A percentile compares a stretch with the other conserved stretches of the same genome.
Conservation (phyloP, 2,888 invertebrate species). For the Eristalinus sepulchralis region DNA sequence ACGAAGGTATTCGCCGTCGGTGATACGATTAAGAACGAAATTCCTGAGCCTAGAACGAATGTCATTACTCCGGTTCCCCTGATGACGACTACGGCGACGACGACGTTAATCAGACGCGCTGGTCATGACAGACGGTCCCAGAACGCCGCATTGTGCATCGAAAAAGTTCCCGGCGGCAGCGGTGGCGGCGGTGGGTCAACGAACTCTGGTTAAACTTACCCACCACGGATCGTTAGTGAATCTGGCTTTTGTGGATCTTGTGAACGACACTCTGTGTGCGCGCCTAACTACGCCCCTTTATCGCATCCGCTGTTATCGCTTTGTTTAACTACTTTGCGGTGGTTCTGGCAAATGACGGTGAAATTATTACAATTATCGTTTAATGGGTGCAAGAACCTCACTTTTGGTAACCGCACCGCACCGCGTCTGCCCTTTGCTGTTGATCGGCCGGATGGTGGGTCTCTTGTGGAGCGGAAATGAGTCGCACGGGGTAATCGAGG, state of each 20-base stretch:
- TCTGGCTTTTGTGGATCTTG: neutral
- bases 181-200: neutral
- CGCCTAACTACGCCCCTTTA: slow-evolving; percentile 8
- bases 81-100: neutral
- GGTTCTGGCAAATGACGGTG: slow-evolving; percentile 19
- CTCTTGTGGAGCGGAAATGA: slow-evolving; percentile 30
- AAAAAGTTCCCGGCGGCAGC: neutral
- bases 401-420: neutral
- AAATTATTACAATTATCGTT: slow-evolving; percentile 46
- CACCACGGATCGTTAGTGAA: neutral
- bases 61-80: neutral
- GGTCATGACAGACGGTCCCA: neutral
- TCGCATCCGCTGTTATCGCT: slow-evolving; percentile 33
- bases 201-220: neutral
- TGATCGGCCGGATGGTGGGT: neutral
- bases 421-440: neutral
- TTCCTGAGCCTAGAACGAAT: slow-evolving; percentile 2
- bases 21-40: slow-evolving; percentile 11
- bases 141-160: neutral
- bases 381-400: slow-evolving; percentile 62
- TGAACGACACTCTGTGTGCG: neutral
- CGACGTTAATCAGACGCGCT: neutral
- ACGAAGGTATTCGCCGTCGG: slow-evolving; percentile 10
- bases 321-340: slow-evolving; percentile 47
- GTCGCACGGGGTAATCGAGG: neutral